phyloP scores from a whole-genome alignment of 2,113 vertebrate species.

The Piprites chloris region DNA sequence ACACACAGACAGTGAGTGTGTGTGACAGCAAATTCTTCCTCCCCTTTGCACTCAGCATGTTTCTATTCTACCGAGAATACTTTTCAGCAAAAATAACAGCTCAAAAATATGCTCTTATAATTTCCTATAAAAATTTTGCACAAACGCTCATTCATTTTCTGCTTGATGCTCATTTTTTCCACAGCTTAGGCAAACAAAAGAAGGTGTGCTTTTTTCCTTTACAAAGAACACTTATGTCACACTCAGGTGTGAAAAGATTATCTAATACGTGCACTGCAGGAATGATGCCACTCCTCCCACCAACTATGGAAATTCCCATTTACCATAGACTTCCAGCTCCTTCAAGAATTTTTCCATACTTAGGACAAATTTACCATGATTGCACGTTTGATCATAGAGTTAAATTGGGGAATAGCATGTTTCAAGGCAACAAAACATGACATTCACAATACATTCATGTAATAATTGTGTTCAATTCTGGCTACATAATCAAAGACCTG shows the following conservation, averaged over 20 bases:
- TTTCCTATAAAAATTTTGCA: neutral
- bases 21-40: neutral
- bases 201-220: neutral
- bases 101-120: neutral
- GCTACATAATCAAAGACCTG: neutral
- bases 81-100: neutral
- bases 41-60: neutral
- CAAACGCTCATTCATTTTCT: neutral
- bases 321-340: neutral
- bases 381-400: neutral
- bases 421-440: neutral
- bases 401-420: neutral
- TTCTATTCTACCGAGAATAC: neutral
- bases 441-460: neutral
- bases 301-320: neutral
- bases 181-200: neutral
- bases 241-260: neutral
- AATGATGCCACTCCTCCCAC: neutral
- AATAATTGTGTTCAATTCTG: neutral
- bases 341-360: neutral
- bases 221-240: neutral
- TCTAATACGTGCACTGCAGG: neutral
- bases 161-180: neutral
- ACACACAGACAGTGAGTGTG: neutral
- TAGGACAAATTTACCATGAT: neutral